phyloP scores from a whole-genome alignment of 1,140 invertebrate species.

The Amyelois transitella region DNA sequence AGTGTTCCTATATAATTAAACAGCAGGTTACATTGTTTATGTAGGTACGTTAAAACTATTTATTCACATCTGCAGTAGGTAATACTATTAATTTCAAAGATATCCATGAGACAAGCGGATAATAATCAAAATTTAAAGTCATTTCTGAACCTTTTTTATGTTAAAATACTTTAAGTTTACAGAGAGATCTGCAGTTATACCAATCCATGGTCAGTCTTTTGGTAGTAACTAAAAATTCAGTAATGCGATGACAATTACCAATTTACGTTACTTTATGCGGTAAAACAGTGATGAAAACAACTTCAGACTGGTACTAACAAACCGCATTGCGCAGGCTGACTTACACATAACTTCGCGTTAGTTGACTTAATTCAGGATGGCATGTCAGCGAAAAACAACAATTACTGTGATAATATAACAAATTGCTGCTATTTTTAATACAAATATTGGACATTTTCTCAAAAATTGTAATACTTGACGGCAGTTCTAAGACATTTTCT shows the following conservation, averaged over 20 bases:
- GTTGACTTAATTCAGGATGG: conserved; percentile 15
- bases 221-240: too few species aligned
- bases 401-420: conserved; percentile 8
- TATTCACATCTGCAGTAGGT: too few species aligned
- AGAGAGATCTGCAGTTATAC: too few species aligned
- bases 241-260: too few species aligned
- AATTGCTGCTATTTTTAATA: neutral
- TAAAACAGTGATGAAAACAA: conserved; percentile 10
- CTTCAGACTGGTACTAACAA: conserved; percentile 23
- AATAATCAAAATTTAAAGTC: too few species aligned
- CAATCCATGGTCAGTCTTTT: too few species aligned
- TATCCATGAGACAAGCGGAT: too few species aligned
- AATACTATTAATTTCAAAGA: too few species aligned
- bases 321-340: conserved; percentile 49
- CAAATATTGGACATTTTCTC: neutral
- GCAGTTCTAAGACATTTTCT: neutral
- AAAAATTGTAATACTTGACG: neutral
- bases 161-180: too few species aligned
- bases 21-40: too few species aligned
- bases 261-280: conserved; percentile 12
- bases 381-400: conserved; percentile 17
- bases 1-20: neutral
- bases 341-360: conserved; percentile 33
- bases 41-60: too few species aligned
- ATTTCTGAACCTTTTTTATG: too few species aligned